Conservation (phyloP, 2,888 invertebrate genomes). For the Gymnocheta viridis region DNA sequence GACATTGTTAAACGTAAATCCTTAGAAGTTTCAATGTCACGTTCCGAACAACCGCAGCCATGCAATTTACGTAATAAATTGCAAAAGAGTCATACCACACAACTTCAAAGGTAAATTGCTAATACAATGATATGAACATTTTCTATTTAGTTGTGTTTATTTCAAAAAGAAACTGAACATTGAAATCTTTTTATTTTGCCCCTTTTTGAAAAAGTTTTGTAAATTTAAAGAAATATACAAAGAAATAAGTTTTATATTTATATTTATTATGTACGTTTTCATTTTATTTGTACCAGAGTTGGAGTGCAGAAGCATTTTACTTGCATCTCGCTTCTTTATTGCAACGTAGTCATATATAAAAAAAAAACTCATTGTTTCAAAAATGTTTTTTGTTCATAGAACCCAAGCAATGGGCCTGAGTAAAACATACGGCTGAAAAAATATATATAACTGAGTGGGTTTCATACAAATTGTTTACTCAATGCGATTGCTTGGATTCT, state of each 20-base stretch:
- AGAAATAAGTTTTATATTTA: slow-evolving; percentile 8
- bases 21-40: slow-evolving; percentile 91
- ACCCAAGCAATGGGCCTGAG: no score
- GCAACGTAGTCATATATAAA: no score
- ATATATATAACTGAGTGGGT: no score
- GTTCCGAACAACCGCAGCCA: slow-evolving; percentile 91
- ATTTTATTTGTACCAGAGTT: no score
- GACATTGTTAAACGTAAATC: slow-evolving; percentile 82
- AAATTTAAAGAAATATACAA: slow-evolving; percentile 38
- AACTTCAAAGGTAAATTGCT: slow-evolving; percentile 85
- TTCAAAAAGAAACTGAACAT: not conserved
- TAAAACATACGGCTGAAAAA: no score
- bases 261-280: not conserved
- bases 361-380: no score
- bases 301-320: no score
- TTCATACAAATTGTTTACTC: no score
- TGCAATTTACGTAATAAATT: slow-evolving; percentile 93
- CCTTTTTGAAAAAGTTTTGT: not conserved
- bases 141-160: not conserved
- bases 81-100: slow-evolving; percentile 87
- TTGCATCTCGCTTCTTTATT: no score
- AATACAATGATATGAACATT: not conserved
- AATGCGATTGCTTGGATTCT: no score
- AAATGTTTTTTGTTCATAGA: no score
- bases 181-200: not conserved